phyloP scores from a whole-genome alignment of 2,113 vertebrate species.

The Chunga burmeisteri region DNA sequence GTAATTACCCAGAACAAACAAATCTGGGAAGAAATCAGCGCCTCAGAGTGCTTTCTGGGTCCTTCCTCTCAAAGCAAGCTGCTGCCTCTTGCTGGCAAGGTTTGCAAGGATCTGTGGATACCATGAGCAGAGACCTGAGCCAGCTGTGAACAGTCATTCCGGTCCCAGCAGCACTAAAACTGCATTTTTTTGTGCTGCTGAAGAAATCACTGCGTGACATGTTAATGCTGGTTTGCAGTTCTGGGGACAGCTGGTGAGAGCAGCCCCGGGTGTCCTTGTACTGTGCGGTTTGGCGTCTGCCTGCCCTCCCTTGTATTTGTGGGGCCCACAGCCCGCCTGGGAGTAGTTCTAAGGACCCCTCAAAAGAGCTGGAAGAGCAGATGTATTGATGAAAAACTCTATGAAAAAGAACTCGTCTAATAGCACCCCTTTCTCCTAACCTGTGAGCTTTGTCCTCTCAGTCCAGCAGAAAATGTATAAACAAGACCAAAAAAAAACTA shows the following conservation, averaged over 20 bases:
- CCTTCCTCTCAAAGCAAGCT: not conserved
- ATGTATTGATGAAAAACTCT: not conserved
- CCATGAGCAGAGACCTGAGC: not conserved
- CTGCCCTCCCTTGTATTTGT: not conserved
- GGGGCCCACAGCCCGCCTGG: not conserved
- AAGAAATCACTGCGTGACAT: not conserved
- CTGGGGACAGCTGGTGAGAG: not conserved
- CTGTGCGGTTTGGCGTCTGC: not conserved
- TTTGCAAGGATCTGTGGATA: not conserved
- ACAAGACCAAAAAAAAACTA: not conserved
- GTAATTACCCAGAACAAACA: slow-evolving; percentile 1
- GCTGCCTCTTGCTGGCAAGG: not conserved
- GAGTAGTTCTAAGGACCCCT: not conserved
- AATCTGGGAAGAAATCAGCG: not conserved
- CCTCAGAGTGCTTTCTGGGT: not conserved
- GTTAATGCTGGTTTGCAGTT: not conserved
- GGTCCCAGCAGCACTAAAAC: not conserved
- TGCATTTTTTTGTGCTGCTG: not conserved
- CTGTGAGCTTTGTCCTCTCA: not conserved
- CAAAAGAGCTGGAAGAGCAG: not conserved
- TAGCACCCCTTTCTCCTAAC: not conserved
- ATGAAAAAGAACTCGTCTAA: not conserved
- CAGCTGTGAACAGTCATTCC: not conserved
- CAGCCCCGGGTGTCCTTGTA: not conserved
- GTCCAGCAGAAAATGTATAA: not conserved